Percentiles rank a stretch among this genome's conserved stretches.
These are phyloP conservation scores for Dromius quadrimaculatus DNA, from an alignment of 2,888 invertebrate species.

Conservation along the genomic window DNA sequence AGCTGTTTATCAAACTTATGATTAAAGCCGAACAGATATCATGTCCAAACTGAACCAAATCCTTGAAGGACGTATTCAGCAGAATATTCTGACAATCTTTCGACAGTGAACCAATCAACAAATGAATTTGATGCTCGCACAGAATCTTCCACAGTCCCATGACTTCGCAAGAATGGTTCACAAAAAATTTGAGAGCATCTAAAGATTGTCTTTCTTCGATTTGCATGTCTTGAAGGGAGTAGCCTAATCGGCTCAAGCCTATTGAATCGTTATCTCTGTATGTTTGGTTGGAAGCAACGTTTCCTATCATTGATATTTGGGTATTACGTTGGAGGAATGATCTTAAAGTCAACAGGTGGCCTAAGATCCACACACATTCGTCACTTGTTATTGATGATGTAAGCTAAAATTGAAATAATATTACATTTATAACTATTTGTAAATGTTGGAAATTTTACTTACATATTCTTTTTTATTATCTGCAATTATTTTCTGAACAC, in stretches of 20 bases:
- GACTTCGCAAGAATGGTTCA: constrained; percentile 86
- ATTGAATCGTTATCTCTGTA: neutral
- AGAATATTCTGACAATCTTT: constrained; percentile 75
- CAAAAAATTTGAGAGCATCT: constrained; percentile 76
- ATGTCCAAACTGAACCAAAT: constrained; percentile 82
- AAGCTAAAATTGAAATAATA: constrained; percentile 68
- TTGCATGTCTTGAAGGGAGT: constrained; percentile 67
- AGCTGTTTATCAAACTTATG: constrained; percentile 88
- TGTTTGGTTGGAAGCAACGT: constrained; percentile 15
- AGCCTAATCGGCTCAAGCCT: no score
- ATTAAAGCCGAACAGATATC: constrained; percentile 83
- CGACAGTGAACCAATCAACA: constrained; percentile 78
- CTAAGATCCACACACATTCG: constrained; percentile 80
- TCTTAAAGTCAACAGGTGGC: constrained; percentile 80
- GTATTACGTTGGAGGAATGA: constrained; percentile 81
- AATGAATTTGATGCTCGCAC: constrained; percentile 91
- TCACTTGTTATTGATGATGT: constrained; percentile 76
- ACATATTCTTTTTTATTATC: constrained; percentile 72
- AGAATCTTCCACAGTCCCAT: constrained; percentile 93
- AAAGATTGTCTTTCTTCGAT: constrained; percentile 82
- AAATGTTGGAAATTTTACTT: constrained; percentile 62
- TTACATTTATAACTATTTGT: neutral
- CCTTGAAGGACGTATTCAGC: constrained; percentile 76
- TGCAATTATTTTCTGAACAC: constrained; percentile 73
- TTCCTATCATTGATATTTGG: constrained; percentile 62